These are phyloP conservation scores for Poecilia wingei DNA, from an alignment of 2,797 vertebrate species.

Conservation along the genomic window DNA sequence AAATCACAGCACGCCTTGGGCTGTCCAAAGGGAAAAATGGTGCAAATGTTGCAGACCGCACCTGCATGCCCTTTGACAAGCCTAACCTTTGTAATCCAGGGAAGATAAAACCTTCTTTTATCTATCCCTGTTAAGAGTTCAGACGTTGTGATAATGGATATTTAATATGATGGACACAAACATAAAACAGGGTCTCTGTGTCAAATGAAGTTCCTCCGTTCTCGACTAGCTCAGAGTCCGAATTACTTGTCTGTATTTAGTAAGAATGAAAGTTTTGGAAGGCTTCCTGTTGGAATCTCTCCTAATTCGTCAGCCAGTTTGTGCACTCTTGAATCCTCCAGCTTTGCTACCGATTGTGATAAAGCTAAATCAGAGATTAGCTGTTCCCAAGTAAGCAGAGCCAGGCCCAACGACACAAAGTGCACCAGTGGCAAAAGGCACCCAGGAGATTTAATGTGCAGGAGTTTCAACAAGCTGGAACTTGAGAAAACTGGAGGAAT, in stretches of 20 bases:
- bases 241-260: neutral
- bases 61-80: neutral
- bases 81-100: neutral
- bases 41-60: conserved; percentile 2
- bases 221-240: neutral
- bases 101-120: neutral
- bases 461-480: neutral
- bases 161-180: neutral
- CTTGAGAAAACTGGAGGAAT: neutral
- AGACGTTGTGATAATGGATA: neutral
- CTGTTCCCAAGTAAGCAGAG: neutral
- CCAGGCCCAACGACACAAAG: conserved; percentile 14
- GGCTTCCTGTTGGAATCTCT: neutral
- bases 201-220: neutral
- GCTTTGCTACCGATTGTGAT: neutral
- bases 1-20: neutral
- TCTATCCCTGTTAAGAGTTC: neutral
- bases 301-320: no score
- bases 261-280: neutral
- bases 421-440: conserved; percentile 3
- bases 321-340: neutral
- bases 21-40: neutral
- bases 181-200: neutral
- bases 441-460: neutral
- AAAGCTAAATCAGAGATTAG: neutral